Evolutionary conservation across 2,113 vertebrate genomes (phyloP).

Genomic region (Dicaeum eximium): DNA sequence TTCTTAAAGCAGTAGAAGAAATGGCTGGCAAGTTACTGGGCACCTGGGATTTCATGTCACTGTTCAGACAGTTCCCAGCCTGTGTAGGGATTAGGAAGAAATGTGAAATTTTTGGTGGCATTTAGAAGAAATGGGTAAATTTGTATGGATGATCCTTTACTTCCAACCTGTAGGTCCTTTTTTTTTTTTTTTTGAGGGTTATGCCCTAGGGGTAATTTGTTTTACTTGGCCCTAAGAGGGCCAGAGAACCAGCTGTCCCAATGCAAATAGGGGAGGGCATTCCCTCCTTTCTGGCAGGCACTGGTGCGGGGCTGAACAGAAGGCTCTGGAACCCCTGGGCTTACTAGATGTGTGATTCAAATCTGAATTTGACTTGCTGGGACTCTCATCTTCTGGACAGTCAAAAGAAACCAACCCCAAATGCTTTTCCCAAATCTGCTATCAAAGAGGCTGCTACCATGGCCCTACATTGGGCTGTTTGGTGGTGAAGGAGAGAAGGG

Average conservation of each 20-base stretch:
- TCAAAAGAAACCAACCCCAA: neutral
- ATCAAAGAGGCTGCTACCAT: neutral
- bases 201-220: neutral
- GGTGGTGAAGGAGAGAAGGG: slow-evolving; percentile 16
- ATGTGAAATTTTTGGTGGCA: neutral
- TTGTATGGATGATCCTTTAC: neutral
- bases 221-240: neutral
- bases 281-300: neutral
- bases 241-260: neutral
- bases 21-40: neutral
- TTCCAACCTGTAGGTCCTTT: neutral
- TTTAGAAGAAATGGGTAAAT: neutral
- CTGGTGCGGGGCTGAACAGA: neutral
- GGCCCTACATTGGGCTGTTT: slow-evolving; percentile 15
- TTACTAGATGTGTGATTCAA: neutral
- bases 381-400: neutral
- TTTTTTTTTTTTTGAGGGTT: neutral
- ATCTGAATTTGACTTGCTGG: neutral
- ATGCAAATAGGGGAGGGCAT: neutral
- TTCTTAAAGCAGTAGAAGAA: neutral
- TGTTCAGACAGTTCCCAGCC: neutral
- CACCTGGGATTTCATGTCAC: neutral
- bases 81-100: neutral
- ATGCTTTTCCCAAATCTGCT: neutral
- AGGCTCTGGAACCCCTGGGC: neutral